Percentiles rank a stretch among this genome's conserved stretches.
These are phyloP conservation scores for Villa cingulata DNA, from an alignment of 2,888 invertebrate species.

Conservation along the genomic window DNA sequence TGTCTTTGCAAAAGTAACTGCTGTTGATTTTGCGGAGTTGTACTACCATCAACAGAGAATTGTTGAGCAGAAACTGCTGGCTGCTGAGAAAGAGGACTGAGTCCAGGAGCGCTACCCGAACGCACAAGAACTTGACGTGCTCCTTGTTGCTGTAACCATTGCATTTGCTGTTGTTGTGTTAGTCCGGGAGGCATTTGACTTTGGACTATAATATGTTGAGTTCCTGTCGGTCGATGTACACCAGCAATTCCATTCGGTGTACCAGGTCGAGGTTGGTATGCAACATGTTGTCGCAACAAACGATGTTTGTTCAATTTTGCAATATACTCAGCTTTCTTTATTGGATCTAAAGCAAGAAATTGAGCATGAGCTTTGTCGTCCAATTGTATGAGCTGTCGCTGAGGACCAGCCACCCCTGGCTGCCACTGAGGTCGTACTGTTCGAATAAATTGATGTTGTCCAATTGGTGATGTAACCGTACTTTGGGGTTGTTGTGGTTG, in stretches of 20 bases:
- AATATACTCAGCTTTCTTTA: conserved; percentile 66
- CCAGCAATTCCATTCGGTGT: conserved; percentile 36
- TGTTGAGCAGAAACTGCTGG: conserved; percentile 6
- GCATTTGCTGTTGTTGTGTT: conserved; percentile 48
- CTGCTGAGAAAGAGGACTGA: conserved; percentile 29
- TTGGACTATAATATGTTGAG: conserved; percentile 53
- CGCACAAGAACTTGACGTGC: conserved; percentile 45
- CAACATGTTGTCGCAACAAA: conserved; percentile 42
- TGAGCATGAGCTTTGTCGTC: conserved; percentile 75
- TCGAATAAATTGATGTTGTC: conserved; percentile 20
- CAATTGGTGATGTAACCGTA: conserved; percentile 2
- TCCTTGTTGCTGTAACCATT: conserved; percentile 55
- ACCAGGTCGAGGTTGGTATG: conserved; percentile 31
- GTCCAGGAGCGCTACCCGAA: conserved; percentile 29
- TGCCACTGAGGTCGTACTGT: conserved; percentile 24
- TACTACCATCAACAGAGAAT: conserved; percentile 17
- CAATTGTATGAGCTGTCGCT: conserved; percentile 61
- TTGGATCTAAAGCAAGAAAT: conserved; percentile 66
- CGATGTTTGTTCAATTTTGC: conserved; percentile 53
- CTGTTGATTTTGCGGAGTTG: conserved; percentile 22
- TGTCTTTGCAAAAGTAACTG: conserved; percentile 38
- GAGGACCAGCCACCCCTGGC: conserved; percentile 26
- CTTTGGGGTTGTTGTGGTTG: conserved; percentile 30
- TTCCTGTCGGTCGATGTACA: conserved; percentile 33
- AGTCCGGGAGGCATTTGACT: conserved; percentile 53